Base-by-base conservation (phyloP, 1,140 invertebrate species). In the Cryptotermes secundus region DNA sequence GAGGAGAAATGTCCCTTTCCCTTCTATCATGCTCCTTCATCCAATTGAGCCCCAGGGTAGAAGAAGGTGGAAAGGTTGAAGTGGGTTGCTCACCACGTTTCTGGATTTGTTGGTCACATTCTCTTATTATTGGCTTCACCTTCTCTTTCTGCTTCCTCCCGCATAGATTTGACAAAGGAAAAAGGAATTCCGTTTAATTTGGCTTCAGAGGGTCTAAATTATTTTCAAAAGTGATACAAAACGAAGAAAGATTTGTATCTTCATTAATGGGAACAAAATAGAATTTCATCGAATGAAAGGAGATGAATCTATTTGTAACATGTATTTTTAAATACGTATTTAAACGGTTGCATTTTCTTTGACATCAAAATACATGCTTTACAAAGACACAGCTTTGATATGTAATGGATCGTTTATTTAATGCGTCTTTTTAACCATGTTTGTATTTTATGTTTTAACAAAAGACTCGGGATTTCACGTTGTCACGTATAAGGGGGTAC, bases 41-140 rank as follows among this genome's bases (percentile, higher is more conserved):
- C 59, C 59, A 4, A 26, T 72, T 72, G 59, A 72, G n/a, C 59
- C 59, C n/a, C 59, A 31, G 59, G 59, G 59, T 72, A n/a, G 59
- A 72, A 72, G 59, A 72, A 72, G 59, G 59, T 72, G 59, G 31
- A 26, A 72, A 72, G 59, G 59, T n/a, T 72, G 26, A 31, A 72
- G 59, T 26, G 59, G 59, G 59, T 72, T 72, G 59, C 59, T 72
- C n/a, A 72, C 59, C 59, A 26, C 59, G 16, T 72, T 72, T 72
- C n/a, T 72, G n/a, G n/a, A 31, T 72, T 72, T 72, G 26, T 72
- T 10, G 59, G 59, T 72, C 59, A 72, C 59, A 72, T 72, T 72
- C 59, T 72, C 59, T 3, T 72, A 31, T 72, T 72, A 72, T n/a
- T 72, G 59, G 7, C 59, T 72, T 72, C 59, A 72, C 7, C 59